phyloP scores from a whole-genome alignment of 2,113 vertebrate species.

The Misgurnus mizolepis region DNA sequence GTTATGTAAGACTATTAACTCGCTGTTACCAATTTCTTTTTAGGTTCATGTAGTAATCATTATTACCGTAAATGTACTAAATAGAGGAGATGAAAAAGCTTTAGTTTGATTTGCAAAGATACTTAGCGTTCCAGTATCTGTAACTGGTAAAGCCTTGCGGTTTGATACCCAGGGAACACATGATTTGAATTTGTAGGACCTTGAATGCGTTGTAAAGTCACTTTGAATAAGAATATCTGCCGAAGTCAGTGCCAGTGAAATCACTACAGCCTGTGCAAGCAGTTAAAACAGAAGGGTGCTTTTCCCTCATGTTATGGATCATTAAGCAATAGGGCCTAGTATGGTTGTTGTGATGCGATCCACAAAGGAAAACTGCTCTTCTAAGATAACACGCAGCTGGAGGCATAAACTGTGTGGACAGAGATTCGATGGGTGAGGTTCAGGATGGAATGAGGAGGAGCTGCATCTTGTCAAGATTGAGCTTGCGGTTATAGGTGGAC shows the following conservation, averaged over 20 bases:
- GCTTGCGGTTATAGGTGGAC: neutral
- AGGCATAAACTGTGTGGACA: neutral
- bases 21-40: neutral
- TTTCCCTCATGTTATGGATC: neutral
- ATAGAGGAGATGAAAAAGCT: neutral
- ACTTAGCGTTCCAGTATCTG: too few species aligned
- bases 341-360: neutral
- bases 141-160: too few species aligned
- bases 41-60: neutral
- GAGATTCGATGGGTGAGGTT: neutral
- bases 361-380: neutral
- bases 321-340: neutral
- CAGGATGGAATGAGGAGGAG: neutral
- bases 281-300: too few species aligned
- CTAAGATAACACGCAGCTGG: neutral
- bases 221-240: too few species aligned
- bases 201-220: too few species aligned
- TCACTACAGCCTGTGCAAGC: neutral
- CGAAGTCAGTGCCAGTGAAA: too few species aligned
- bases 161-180: too few species aligned
- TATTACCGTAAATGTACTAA: neutral
- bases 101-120: too few species aligned
- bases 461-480: neutral
- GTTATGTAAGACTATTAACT: neutral
- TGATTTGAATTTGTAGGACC: too few species aligned